phyloP scores from a whole-genome alignment of 1,140 invertebrate genomes.

The Drosophila kohkoa region DNA sequence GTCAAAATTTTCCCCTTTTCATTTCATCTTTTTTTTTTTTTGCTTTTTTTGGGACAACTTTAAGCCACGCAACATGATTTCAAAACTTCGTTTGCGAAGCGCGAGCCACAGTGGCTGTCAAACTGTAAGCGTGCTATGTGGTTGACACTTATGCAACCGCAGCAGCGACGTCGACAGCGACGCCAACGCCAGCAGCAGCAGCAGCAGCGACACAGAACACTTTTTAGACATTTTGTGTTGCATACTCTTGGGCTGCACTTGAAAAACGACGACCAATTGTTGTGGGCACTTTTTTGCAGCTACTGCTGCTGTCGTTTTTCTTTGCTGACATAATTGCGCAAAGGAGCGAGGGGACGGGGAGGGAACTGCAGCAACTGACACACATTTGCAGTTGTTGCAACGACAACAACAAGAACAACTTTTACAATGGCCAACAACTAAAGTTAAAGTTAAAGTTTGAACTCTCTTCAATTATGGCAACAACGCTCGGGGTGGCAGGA shows the following conservation, averaged over 20 bases:
- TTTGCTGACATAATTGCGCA: slow-evolving; percentile 70
- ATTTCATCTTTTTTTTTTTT: background rate
- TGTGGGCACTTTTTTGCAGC: slow-evolving; percentile 18
- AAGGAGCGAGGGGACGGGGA: background rate
- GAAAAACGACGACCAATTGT: slow-evolving; percentile 59
- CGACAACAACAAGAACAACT: slow-evolving; percentile 12
- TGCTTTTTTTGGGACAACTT: slow-evolving; percentile 28
- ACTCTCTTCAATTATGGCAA: slow-evolving; percentile 15
- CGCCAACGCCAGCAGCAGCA: background rate
- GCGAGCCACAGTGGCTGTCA: slow-evolving; percentile 42
- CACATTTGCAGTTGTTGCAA: slow-evolving; percentile 48
- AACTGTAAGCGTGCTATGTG: slow-evolving; percentile 66
- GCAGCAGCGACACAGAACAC: slow-evolving; percentile 1
- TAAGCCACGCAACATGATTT: slow-evolving; percentile 34
- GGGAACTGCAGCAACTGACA: slow-evolving; percentile 44
- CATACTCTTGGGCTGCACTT: slow-evolving; percentile 57
- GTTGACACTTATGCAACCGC: slow-evolving; percentile 79
- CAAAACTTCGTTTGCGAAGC: slow-evolving; percentile 12
- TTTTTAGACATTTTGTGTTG: slow-evolving; percentile 26
- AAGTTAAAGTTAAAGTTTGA: slow-evolving; percentile 4
- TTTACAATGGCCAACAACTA: background rate
- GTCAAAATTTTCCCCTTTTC: background rate
- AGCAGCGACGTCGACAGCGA: slow-evolving; percentile 27
- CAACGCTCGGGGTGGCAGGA: no score
- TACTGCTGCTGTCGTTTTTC: slow-evolving; percentile 9